Evolutionary conservation across 2,113 vertebrate genomes (phyloP).

Genomic region (Rhea pennata): DNA sequence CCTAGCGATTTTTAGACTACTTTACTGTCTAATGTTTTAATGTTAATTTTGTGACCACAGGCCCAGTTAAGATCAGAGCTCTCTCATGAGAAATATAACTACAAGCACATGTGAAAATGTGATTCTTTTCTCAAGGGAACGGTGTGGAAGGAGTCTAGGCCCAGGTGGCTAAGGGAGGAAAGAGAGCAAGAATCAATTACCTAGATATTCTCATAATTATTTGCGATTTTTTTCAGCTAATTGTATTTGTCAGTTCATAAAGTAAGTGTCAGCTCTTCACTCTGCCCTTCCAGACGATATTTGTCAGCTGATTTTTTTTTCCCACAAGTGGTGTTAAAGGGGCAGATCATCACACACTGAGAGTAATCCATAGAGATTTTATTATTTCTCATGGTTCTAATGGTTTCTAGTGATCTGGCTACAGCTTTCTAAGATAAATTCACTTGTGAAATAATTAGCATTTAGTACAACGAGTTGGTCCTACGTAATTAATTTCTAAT

Average conservation of each 20-base stretch:
- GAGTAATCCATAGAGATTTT: not conserved
- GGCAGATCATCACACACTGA: not conserved
- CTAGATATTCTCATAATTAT: not conserved
- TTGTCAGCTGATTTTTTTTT: not conserved
- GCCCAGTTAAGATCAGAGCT: not conserved
- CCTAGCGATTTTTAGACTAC: not conserved
- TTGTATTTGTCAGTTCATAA: not conserved
- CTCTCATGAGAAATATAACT: not conserved
- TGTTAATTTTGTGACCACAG: not conserved
- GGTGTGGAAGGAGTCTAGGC: not conserved
- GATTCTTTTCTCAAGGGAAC: not conserved
- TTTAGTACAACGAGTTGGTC: not conserved
- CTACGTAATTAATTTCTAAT: not conserved
- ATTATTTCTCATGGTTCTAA: not conserved
- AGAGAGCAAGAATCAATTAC: not conserved
- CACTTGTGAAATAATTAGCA: not conserved
- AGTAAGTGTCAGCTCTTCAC: not conserved
- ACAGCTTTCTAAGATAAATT: not conserved
- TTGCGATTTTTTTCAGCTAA: not conserved
- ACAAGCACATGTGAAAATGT: not conserved
- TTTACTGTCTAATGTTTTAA: not conserved
- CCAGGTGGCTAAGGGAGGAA: not conserved
- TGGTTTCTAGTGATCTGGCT: not conserved
- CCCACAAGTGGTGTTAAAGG: not conserved
- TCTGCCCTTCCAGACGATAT: not conserved